phyloP scores from a whole-genome alignment of 2,113 vertebrate species.

The Psittacara wagleri region DNA sequence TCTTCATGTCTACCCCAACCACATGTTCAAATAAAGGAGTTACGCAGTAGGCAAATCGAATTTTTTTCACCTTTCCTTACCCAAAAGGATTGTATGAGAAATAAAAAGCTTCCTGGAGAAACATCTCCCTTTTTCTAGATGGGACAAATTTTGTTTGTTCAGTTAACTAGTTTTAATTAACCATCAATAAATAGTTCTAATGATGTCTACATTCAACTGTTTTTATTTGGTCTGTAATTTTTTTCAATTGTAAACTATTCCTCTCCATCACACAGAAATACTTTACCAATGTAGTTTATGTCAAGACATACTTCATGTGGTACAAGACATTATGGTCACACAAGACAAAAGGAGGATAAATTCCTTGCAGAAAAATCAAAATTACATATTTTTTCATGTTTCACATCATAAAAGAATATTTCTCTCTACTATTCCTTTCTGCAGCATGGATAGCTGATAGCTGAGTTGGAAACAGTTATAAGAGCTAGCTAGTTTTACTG shows the following conservation, averaged over 20 bases:
- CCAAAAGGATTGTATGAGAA: fast-evolving
- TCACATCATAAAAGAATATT: neutral
- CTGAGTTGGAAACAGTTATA: neutral
- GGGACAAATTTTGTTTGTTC: neutral
- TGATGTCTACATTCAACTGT: neutral
- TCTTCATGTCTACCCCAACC: neutral
- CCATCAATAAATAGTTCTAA: neutral
- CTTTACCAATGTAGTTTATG: neutral
- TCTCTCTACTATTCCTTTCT: neutral
- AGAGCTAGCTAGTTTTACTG: neutral
- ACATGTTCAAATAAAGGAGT: neutral
- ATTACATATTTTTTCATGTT: neutral
- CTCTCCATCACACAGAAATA: neutral
- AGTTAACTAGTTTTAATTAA: neutral
- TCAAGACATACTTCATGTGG: neutral
- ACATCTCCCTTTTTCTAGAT: neutral
- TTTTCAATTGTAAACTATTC: neutral
- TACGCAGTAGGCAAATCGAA: neutral
- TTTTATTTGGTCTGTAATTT: neutral
- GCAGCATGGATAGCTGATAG: neutral
- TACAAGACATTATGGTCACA: neutral
- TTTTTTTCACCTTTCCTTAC: neutral
- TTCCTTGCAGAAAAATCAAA: neutral
- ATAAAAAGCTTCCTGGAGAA: neutral
- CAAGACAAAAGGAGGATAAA: neutral